These are phyloP conservation scores for Ptychobarbus kaznakovi DNA, from an alignment of 2,797 vertebrate genomes.

Conservation along the genomic window DNA sequence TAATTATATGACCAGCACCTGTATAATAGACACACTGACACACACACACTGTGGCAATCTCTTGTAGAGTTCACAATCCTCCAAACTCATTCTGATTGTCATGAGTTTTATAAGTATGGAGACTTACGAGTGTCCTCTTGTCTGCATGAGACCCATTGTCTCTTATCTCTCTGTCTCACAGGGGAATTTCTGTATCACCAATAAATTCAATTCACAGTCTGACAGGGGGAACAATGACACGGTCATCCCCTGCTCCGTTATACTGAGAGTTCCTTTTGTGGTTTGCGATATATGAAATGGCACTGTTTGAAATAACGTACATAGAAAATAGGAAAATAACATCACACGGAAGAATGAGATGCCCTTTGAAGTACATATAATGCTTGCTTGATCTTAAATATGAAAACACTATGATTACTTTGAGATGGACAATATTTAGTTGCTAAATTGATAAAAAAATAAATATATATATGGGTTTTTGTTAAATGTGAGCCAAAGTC, in stretches of 20 bases:
- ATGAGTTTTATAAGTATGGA: slow-evolving; percentile 15
- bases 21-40: not conserved
- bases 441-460: not conserved
- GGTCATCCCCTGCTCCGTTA: slow-evolving; percentile 25
- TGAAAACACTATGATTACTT: not conserved
- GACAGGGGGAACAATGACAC: slow-evolving; percentile 46
- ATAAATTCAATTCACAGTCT: slow-evolving; percentile 44
- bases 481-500: no score
- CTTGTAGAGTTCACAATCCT: not conserved
- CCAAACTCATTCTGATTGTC: slow-evolving; percentile 7
- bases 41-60: not conserved
- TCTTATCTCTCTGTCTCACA: slow-evolving; percentile 47
- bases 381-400: slow-evolving; percentile 3
- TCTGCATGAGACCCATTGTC: slow-evolving; percentile 31
- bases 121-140: slow-evolving; percentile 23
- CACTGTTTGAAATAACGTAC: slow-evolving; percentile 3
- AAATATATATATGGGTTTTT: no score
- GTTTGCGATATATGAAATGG: slow-evolving; percentile 10
- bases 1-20: no score
- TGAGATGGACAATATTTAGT: not conserved
- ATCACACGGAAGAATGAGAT: not conserved
- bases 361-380: not conserved
- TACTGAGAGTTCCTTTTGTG: slow-evolving; percentile 38
- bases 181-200: slow-evolving; percentile 34
- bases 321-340: not conserved